Conservation (phyloP, 2,888 invertebrate species). For the Eupithecia insigniata region DNA sequence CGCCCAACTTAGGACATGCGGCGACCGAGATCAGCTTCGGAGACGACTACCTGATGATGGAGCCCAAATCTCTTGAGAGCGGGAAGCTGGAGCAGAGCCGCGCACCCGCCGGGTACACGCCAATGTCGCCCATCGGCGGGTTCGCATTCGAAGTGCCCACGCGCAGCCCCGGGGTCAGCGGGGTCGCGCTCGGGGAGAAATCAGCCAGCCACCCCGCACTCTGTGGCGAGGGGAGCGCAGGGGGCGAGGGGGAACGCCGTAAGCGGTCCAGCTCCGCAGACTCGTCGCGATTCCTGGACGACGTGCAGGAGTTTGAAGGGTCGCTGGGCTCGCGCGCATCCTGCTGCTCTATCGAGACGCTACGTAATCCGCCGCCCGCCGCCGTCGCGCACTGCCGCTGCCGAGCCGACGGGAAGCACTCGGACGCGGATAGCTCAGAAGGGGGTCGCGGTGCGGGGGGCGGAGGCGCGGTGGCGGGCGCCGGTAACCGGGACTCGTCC, state of each 20-base stretch:
- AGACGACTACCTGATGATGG: slow-evolving; percentile 89
- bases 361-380: slow-evolving; percentile 67
- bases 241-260: slow-evolving; percentile 60
- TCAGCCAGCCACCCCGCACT: slow-evolving; percentile 89
- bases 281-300: slow-evolving; percentile 87
- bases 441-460: slow-evolving; percentile 58
- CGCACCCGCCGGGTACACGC: slow-evolving; percentile 85
- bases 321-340: slow-evolving; percentile 73
- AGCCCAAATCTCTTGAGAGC: slow-evolving; percentile 78
- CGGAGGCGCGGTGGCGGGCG: slow-evolving; percentile 83
- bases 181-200: slow-evolving; percentile 80
- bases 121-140: slow-evolving; percentile 88
- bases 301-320: slow-evolving; percentile 82
- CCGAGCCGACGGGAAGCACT: slow-evolving; percentile 56
- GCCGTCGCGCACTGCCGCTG: slow-evolving; percentile 70
- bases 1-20: not conserved
- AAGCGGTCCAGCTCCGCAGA: slow-evolving; percentile 90
- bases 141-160: slow-evolving; percentile 70
- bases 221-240: slow-evolving; percentile 64
- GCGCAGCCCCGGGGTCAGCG: slow-evolving; percentile 58
- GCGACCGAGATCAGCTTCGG: slow-evolving; percentile 33
- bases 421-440: slow-evolving; percentile 75
- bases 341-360: slow-evolving; percentile 78
- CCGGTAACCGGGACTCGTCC: slow-evolving; percentile 90
- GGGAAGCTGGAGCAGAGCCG: slow-evolving; percentile 52